Percentiles rank a stretch among this genome's conserved stretches.
Evolutionary conservation across 2,888 invertebrate species (phyloP).

Genomic region (Netelia fuscicornis): DNA sequence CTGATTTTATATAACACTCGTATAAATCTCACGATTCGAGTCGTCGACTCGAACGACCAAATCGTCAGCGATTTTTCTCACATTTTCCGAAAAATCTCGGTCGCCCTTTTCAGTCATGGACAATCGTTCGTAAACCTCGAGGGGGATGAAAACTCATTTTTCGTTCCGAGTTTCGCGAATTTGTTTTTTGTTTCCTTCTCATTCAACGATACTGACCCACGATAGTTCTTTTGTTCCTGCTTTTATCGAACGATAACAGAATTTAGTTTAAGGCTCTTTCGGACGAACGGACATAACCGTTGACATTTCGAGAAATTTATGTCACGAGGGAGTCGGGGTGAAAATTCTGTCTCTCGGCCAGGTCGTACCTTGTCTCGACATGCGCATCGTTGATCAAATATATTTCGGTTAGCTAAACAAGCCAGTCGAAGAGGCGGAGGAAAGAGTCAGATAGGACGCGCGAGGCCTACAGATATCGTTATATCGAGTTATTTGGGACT

Average conservation of each 20-base stretch:
- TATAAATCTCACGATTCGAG: background rate
- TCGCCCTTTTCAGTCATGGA: conserved; percentile 7
- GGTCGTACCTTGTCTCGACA: conserved; percentile 73
- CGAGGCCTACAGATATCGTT: conserved; percentile 55
- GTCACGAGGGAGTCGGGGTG: conserved; percentile 69
- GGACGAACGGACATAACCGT: background rate
- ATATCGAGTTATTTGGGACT: conserved; percentile 63
- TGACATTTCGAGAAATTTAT: conserved; percentile 69
- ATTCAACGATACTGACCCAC: background rate
- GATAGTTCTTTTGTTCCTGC: background rate
- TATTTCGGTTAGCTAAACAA: conserved; percentile 75
- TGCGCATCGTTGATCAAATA: conserved; percentile 77
- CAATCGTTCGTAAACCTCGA: background rate
- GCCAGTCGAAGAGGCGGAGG: conserved; percentile 9
- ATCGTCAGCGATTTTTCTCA: background rate
- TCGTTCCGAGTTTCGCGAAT: background rate
- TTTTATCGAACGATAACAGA: background rate
- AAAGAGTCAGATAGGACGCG: conserved; percentile 37
- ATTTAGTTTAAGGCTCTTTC: background rate
- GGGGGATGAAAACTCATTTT: background rate
- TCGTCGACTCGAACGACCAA: background rate
- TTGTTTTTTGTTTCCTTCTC: background rate
- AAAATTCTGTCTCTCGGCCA: conserved; percentile 66
- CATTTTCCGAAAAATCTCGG: background rate
- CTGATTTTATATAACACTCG: conserved; percentile 5